A percentile compares a stretch with the other conserved stretches of the same genome.
These are phyloP conservation scores for Hyposmocoma kahamanoa DNA, from an alignment of 1,140 invertebrate genomes.

Conservation along the genomic window DNA sequence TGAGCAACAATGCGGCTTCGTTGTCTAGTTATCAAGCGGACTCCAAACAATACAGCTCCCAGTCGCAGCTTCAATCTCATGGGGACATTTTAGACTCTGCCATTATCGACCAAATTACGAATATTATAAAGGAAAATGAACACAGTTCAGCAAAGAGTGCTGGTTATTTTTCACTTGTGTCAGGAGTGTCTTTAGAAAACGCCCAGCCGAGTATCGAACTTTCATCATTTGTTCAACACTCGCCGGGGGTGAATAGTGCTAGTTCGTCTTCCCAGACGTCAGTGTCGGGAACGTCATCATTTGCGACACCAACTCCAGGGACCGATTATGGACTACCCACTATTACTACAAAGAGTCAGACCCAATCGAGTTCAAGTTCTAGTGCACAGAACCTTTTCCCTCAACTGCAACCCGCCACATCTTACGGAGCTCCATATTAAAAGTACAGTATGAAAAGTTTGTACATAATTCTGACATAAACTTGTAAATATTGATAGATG, in stretches of 20 bases:
- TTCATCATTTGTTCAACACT: constrained; percentile 42
- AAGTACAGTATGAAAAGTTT: constrained; percentile 10
- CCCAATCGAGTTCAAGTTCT: constrained; percentile 5
- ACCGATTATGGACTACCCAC: constrained; percentile 21
- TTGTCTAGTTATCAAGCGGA: constrained; percentile 47
- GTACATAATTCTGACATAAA: neutral
- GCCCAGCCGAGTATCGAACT: constrained; percentile 57
- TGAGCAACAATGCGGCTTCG: constrained; percentile 5
- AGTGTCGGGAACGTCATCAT: constrained; percentile 16
- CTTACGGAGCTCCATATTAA: constrained; percentile 30
- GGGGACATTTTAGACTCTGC: constrained; percentile 48
- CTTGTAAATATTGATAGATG: constrained; percentile 4
- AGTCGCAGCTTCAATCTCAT: constrained; percentile 28
- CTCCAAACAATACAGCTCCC: constrained; percentile 36
- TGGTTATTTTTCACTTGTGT: constrained; percentile 50
- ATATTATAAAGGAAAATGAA: constrained; percentile 53
- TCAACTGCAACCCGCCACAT: constrained; percentile 19
- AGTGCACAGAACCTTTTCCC: constrained; percentile 23
- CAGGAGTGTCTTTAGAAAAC: constrained; percentile 50
- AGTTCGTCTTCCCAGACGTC: constrained; percentile 5
- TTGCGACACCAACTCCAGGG: constrained; percentile 15
- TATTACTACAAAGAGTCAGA: constrained; percentile 17
- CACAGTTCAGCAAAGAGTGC: constrained; percentile 44
- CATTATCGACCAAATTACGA: constrained; percentile 41
- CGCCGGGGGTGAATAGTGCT: constrained; percentile 15